Base-by-base conservation (phyloP, 2,113 vertebrate species). In the Thymallus thymallus region DNA sequence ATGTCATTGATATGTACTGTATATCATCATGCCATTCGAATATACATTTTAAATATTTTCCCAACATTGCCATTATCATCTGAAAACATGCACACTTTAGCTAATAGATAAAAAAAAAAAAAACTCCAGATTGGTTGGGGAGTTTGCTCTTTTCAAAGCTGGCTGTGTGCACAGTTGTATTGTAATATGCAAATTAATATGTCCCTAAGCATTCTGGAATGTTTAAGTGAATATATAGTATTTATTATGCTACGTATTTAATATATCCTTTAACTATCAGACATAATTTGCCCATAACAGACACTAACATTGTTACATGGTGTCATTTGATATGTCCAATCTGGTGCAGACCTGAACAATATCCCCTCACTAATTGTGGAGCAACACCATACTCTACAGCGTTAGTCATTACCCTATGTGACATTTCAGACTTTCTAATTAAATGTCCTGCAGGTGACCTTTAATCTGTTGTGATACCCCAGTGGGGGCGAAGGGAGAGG, bases 371-470 rank as follows among this genome's bases (percentile, higher is more conserved):
- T 86, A 77, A 83, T 80, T 85, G 75, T 79, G 18, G 60, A 68
- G 56, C 74, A 41, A 48, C 30, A 30, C 32, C 56, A 72, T 58
- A 68, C 75, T 77, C 70, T 41, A 41, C 67, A 75, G 56, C 3
- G 6, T 23, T 46, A 73, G 51, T 81, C 65, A 72, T 48, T 74
- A 62, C 71, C 55, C 14, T 46, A 63, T 10, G 35, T 65, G 64
- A 75, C 65, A 75, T 84, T 75, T 76, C 32, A 62, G 3, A 69
- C 30, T 82, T 80, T 74, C 68, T 69, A 82, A 79, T 79, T 46
- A 71, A 74, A 77, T 76, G 68, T 81, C 71, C 69, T 69, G 62
- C n/a, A 74, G 60, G 63, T 79, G 70, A 82, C 74, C 82, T 84
- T 86, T 82, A 46, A 66, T 63, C n/a, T 73, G 10, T 60, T 64